Conservation (phyloP, 1,140 invertebrate species). For the Grapholita molesta region DNA sequence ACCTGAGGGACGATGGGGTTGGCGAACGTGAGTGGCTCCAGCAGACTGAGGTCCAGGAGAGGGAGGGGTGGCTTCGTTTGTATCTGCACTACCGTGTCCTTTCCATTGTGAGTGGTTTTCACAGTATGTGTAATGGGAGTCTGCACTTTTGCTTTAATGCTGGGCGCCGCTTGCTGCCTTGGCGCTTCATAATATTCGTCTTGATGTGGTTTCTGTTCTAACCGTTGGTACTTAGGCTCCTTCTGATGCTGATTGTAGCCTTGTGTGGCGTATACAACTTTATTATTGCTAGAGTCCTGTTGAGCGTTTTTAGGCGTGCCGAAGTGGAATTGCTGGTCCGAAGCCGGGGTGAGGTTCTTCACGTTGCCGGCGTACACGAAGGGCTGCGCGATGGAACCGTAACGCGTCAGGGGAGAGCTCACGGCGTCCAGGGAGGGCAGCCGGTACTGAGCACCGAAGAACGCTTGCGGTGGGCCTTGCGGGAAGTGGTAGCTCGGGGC, state of each 20-base stretch:
- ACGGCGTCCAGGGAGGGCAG: conserved; percentile 40
- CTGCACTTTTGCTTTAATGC: conserved; percentile 37
- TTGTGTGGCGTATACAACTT: conserved; percentile 35
- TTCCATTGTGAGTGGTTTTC: conserved; percentile 48
- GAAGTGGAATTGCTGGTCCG: conserved; percentile 23
- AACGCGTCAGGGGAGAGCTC: conserved; percentile 31
- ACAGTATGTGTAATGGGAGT: conserved; percentile 42
- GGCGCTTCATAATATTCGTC: conserved; percentile 21
- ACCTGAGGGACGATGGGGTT: conserved; percentile 71
- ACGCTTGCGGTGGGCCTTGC: conserved; percentile 46
- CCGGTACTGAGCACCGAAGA: conserved; percentile 41
- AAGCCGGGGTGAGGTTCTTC: conserved; percentile 33
- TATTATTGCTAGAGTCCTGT: conserved; percentile 45
- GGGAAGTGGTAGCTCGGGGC: conserved; percentile 45
- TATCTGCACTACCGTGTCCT: conserved; percentile 51
- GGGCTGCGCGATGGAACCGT: conserved; percentile 34
- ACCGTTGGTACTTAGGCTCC: conserved; percentile 34
- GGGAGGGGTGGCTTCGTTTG: conserved; percentile 58
- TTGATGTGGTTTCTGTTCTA: conserved; percentile 31
- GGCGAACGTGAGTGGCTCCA: conserved; percentile 63
- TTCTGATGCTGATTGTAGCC: conserved; percentile 32
- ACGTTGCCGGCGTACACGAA: conserved; percentile 36
- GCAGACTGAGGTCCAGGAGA: conserved; percentile 55
- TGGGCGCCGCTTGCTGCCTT: conserved; percentile 27
- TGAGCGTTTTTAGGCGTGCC: conserved; percentile 30